Evolutionary conservation across 2,113 vertebrate genomes (phyloP).

Genomic region (Passer montanus): DNA sequence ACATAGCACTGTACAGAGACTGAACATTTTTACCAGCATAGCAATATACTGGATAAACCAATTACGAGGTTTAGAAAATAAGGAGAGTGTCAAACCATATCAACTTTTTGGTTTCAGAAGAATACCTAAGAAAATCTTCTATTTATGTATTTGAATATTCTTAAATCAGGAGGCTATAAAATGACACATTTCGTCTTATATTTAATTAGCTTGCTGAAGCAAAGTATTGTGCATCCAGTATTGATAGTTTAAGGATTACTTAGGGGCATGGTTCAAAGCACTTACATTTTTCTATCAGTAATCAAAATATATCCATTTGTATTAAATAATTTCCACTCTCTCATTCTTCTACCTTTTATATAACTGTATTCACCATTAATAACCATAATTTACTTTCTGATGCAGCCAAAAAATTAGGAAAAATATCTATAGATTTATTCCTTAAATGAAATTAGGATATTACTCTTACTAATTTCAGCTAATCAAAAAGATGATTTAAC

Average conservation of each 20-base stretch:
- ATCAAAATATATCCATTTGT: background rate
- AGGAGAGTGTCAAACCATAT: background rate
- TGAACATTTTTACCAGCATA: background rate
- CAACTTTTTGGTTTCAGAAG: background rate
- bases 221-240: background rate
- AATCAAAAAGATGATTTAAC: slow-evolving; percentile 38
- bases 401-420: background rate
- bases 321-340: background rate
- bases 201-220: background rate
- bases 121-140: background rate
- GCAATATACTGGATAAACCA: background rate
- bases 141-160: background rate
- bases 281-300: background rate
- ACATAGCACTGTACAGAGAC: background rate
- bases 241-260: background rate
- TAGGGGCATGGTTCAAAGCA: background rate
- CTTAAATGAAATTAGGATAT: slow-evolving; percentile 18
- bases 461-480: slow-evolving; percentile 31
- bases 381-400: slow-evolving; percentile 38
- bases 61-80: background rate
- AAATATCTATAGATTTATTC: background rate
- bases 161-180: background rate
- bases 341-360: background rate
- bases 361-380: background rate
- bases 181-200: background rate